Evolutionary conservation across 1,140 invertebrate species (phyloP).

Genomic region (Periplaneta americana): DNA sequence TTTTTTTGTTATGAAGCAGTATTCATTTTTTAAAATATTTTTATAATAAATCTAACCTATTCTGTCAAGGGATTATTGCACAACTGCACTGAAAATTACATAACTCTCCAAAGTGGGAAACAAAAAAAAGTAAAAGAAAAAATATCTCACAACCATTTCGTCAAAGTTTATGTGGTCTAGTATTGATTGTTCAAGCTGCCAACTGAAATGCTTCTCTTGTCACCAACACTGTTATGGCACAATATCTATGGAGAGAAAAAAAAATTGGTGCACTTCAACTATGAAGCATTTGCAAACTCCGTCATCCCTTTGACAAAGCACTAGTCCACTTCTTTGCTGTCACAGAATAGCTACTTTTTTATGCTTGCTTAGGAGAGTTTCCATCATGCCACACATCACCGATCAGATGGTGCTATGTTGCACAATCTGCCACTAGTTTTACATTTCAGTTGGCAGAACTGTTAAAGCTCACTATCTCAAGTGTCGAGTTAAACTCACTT

Average conservation of each 20-base stretch:
- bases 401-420: constrained; percentile 24
- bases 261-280: neutral
- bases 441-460: neutral
- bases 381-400: constrained; percentile 9
- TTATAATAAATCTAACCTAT: neutral
- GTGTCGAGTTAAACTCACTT: constrained; percentile 2
- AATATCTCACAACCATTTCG: neutral
- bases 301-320: neutral
- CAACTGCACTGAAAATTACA: neutral
- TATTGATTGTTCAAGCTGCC: neutral
- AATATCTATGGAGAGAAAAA: constrained; percentile 20
- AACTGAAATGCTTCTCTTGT: neutral
- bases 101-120: neutral
- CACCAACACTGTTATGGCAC: neutral
- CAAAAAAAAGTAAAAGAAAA: neutral
- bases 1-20: neutral
- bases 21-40: neutral
- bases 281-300: neutral
- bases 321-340: neutral
- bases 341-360: neutral
- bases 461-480: neutral
- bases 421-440: constrained; percentile 17
- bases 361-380: neutral
- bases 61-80: neutral
- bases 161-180: neutral